A percentile compares a stretch with the other conserved stretches of the same genome.
phyloP scores from a whole-genome alignment of 2,797 vertebrate genomes.

The Anas flavirostris region DNA sequence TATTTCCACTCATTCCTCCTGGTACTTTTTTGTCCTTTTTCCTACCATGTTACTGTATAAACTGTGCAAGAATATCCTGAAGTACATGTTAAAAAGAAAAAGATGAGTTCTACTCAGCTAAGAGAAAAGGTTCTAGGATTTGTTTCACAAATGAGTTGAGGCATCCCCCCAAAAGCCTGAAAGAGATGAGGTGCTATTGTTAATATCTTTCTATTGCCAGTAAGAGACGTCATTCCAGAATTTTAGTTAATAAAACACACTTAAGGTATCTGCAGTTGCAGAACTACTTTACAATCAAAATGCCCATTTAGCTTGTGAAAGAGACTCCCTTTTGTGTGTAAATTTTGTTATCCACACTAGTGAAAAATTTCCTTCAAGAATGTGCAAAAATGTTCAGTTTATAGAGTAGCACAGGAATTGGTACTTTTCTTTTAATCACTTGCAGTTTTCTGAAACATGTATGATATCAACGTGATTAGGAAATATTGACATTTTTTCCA shows the following conservation, averaged over 20 bases:
- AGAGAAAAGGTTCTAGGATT: neutral
- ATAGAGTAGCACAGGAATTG: neutral
- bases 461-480: neutral
- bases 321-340: rapidly evolving
- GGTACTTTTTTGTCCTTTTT: neutral
- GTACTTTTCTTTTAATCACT: neutral
- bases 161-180: neutral
- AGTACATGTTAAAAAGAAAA: neutral
- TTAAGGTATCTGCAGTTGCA: neutral
- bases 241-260: neutral
- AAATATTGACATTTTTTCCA: neutral
- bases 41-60: neutral
- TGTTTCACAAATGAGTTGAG: neutral
- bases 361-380: neutral
- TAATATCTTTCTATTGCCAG: neutral
- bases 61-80: neutral
- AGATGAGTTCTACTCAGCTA: rapidly evolving
- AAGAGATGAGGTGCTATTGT: neutral
- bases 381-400: neutral
- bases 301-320: neutral
- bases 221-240: neutral
- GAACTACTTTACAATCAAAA: neutral
- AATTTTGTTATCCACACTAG: neutral
- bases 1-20: neutral
- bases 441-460: neutral